Evolutionary conservation across 2,888 invertebrate genomes (phyloP).

Genomic region (Nemotelus pantherinus): DNA sequence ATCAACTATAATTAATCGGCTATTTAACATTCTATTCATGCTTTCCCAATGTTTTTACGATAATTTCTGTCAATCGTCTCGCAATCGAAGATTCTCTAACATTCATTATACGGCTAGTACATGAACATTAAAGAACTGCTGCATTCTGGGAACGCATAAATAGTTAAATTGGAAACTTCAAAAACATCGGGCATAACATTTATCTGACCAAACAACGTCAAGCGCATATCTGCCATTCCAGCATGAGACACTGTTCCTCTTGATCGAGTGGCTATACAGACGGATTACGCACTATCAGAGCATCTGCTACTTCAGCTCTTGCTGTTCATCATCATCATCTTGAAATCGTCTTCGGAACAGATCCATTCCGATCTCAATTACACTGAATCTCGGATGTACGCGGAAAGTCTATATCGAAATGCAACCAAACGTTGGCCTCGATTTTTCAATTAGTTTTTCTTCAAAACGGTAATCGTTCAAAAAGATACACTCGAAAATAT

Average conservation of each 20-base stretch:
- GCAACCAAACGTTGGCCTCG: neutral
- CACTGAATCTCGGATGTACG: too few relatives aligned
- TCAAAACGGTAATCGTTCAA: neutral
- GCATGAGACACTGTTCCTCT: neutral
- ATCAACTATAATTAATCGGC: neutral
- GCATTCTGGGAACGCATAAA: neutral
- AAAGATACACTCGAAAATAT: neutral
- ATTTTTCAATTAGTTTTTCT: neutral
- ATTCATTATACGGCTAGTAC: neutral
- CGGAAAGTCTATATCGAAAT: neutral
- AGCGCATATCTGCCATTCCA: neutral
- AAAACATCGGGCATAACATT: neutral
- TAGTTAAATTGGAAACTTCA: neutral
- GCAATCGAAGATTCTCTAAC: neutral
- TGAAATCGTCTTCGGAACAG: neutral
- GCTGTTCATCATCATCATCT: neutral
- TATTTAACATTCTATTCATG: neutral
- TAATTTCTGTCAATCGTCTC: neutral
- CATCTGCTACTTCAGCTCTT: neutral
- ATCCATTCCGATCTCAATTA: neutral
- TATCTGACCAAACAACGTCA: neutral
- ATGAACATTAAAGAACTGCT: neutral
- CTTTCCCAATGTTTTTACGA: neutral
- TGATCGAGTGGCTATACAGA: neutral
- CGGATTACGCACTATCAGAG: neutral